Evolutionary conservation across 2,113 vertebrate genomes (phyloP), one percentile per base, ranked within the genome.

Genomic region (Orientallactaga bullata): DNA sequence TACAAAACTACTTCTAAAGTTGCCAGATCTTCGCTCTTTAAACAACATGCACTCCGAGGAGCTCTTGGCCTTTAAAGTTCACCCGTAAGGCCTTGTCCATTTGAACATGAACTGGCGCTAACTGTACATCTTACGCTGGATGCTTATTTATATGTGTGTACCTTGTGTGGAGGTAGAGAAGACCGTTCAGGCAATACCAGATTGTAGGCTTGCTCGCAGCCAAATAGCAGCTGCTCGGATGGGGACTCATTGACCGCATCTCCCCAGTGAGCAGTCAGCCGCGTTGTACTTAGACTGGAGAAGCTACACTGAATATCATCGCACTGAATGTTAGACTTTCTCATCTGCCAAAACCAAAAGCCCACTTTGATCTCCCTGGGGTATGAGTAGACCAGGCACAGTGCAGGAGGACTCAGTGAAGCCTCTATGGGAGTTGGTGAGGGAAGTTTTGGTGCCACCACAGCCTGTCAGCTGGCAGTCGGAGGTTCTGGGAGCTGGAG

Each of bases 1-100:
- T 98, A 99, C 99, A 98, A 99, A 99, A 97, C 99, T 99, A 91
- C 99, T 99, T 93, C 98, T 99, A 94, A 99, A 99, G 96, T 98
- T 99, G 80, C 99, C 99, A 0, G 99, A 99, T 97, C 98, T 99
- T 97, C 99, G 99, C 60, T 99, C 99, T 74, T 99, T 99, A 98
- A 99, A 99, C 98, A 99, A 99, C 98, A 98, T 99, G 99, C 99
- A 99, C 98, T 99, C 99, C 60, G 99, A 99, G 98, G 99, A 99
- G 96, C 99, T 99, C 96, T 98, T 99, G 97, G 99, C 99, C 95
- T 99, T 99, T 97, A 99, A 99, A 98, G 99, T 99, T 97, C 99
- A 99, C 96, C 99, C 99, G 0, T 99, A 98, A 95, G 99, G 97
- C 97, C 97, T 98, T 98, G 98, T 95, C 97, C 84, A 11, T 96